phyloP scores from a whole-genome alignment of 2,888 invertebrate species.

The Rhagonycha lutea region DNA sequence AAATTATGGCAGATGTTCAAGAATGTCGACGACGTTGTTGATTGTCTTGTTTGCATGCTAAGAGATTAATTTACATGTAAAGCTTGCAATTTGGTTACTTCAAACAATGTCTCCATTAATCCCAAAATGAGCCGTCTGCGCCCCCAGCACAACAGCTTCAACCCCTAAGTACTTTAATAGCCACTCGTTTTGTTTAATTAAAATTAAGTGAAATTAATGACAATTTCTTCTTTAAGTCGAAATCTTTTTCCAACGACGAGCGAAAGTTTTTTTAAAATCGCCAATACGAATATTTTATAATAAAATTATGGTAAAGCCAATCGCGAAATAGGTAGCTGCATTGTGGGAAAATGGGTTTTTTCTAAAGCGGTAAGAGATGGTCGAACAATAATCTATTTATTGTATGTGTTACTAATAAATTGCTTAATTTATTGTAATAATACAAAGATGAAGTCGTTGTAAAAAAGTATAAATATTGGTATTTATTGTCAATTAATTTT shows the following conservation, averaged over 20 bases:
- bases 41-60: conserved; percentile 55
- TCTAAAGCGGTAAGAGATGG: conserved; percentile 43
- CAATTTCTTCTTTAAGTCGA: conserved; percentile 25
- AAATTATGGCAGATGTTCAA: conserved; percentile 27
- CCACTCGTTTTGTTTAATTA: conserved; percentile 43
- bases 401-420: conserved; percentile 51
- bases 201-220: conserved; percentile 44
- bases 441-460: conserved; percentile 11
- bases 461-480: conserved; percentile 39
- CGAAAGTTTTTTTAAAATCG: background rate
- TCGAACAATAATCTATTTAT: conserved; percentile 44
- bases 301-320: background rate
- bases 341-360: conserved; percentile 32
- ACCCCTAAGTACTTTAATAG: conserved; percentile 25
- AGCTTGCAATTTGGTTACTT: conserved; percentile 49
- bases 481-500: background rate
- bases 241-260: background rate
- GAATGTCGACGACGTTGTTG: conserved; percentile 46
- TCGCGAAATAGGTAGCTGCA: background rate
- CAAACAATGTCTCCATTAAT: conserved; percentile 56
- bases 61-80: conserved; percentile 56
- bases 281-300: background rate
- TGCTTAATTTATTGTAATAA: conserved; percentile 45
- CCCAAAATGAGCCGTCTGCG: conserved; percentile 49
- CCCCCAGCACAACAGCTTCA: conserved; percentile 12